phyloP scores from a whole-genome alignment of 64 coral and sea anemone genomes.

The Montipora sp. region DNA sequence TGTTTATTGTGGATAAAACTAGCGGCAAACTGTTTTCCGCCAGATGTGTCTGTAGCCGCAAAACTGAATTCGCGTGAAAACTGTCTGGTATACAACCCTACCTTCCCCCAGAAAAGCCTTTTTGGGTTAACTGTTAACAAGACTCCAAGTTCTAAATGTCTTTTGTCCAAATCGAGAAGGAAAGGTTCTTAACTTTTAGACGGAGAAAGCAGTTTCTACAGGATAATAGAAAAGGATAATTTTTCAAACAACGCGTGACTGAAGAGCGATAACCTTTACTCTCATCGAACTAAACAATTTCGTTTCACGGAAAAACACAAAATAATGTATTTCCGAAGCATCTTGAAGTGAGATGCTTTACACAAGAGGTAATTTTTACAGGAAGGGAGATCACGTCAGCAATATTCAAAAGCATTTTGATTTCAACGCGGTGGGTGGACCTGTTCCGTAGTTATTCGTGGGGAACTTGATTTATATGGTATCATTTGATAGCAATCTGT shows the following conservation, averaged over 20 bases:
- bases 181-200: too few relatives aligned
- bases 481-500: too few relatives aligned
- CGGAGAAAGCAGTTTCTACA: not conserved
- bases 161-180: too few relatives aligned
- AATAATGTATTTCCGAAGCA: constrained; percentile 5
- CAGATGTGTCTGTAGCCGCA: not conserved
- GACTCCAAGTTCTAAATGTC: too few relatives aligned
- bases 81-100: too few relatives aligned
- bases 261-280: constrained; percentile 5
- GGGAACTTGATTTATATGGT: too few relatives aligned
- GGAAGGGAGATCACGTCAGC: not conserved
- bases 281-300: not conserved
- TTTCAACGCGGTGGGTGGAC: not conserved
- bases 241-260: not conserved
- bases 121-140: too few relatives aligned
- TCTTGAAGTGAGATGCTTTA: not conserved
- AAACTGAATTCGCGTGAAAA: too few relatives aligned
- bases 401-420: not conserved
- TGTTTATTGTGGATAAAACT: not conserved
- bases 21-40: not conserved
- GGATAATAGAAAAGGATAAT: not conserved
- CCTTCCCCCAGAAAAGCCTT: too few relatives aligned
- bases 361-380: not conserved
- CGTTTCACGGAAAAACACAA: not conserved
- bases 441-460: too few relatives aligned